These are phyloP conservation scores for Autographa gamma DNA, from an alignment of 2,888 invertebrate species.

Conservation along the genomic window DNA sequence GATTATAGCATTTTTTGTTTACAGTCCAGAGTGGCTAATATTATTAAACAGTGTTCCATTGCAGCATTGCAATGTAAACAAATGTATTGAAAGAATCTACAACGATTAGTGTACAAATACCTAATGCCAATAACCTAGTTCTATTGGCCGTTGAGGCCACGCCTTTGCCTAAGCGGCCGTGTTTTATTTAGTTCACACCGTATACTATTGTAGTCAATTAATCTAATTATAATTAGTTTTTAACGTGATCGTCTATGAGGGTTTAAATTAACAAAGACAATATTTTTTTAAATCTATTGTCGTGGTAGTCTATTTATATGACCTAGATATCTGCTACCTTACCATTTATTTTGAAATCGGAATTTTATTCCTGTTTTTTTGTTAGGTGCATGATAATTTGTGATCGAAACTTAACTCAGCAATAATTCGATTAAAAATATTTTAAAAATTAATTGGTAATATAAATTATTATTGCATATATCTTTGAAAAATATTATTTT, in stretches of 20 bases:
- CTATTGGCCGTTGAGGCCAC: constrained; percentile 71
- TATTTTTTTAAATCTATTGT: too few species aligned
- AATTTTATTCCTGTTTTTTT: too few species aligned
- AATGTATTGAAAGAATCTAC: constrained; percentile 14
- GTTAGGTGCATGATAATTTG: too few species aligned
- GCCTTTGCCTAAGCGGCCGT: constrained; percentile 58
- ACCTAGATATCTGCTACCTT: too few species aligned
- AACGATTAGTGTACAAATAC: constrained; percentile 12
- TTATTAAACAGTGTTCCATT: background rate
- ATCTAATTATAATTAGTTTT: constrained; percentile 31
- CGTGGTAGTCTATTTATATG: too few species aligned
- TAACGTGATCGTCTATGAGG: constrained; percentile 17
- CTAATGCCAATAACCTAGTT: constrained; percentile 55
- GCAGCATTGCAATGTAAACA: background rate
- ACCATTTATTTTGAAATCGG: too few species aligned
- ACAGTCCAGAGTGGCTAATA: background rate
- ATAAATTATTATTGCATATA: too few species aligned
- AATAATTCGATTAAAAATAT: too few species aligned
- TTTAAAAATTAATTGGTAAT: too few species aligned
- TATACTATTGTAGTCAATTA: constrained; percentile 29
- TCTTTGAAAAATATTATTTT: too few species aligned
- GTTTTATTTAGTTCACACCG: constrained; percentile 37
- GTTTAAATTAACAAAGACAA: background rate
- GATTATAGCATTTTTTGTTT: too few species aligned
- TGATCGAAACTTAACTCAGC: too few species aligned